Percentiles rank a stretch among this genome's conserved stretches.
Evolutionary conservation across 2,888 invertebrate genomes (phyloP).

Genomic region (Tenthredo livida): DNA sequence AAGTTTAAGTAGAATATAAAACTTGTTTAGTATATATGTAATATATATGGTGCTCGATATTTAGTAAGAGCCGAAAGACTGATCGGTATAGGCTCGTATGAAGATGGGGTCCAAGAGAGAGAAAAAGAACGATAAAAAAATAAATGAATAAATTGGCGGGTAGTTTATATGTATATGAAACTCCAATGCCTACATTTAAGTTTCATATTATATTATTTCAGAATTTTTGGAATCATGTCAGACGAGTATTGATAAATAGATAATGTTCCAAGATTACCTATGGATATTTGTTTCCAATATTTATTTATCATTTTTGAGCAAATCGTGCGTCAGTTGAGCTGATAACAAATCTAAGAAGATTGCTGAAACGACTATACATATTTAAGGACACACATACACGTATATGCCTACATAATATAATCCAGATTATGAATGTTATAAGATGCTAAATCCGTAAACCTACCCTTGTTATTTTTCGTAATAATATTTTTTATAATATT

Average conservation of each 20-base stretch:
- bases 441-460: neutral
- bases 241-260: neutral
- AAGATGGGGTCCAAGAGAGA: neutral
- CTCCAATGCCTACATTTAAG: neutral
- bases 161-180: neutral
- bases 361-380: neutral
- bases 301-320: neutral
- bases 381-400: neutral
- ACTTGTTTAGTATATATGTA: neutral
- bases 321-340: neutral
- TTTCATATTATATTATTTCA: neutral
- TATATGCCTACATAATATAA: neutral
- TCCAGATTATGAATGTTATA: neutral
- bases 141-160: neutral
- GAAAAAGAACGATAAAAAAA: neutral
- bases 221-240: neutral
- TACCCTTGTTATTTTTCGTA: neutral
- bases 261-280: neutral
- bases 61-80: constrained; percentile 29
- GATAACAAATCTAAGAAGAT: neutral
- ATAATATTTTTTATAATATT: constrained; percentile 33
- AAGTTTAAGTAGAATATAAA: constrained; percentile 2
- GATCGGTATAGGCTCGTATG: constrained; percentile 7
- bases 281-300: neutral
- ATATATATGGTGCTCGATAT: neutral